Evolutionary conservation across 2,113 vertebrate genomes (phyloP), one percentile per base, ranked within the genome.

Genomic region (Cyprinodon variegatus): DNA sequence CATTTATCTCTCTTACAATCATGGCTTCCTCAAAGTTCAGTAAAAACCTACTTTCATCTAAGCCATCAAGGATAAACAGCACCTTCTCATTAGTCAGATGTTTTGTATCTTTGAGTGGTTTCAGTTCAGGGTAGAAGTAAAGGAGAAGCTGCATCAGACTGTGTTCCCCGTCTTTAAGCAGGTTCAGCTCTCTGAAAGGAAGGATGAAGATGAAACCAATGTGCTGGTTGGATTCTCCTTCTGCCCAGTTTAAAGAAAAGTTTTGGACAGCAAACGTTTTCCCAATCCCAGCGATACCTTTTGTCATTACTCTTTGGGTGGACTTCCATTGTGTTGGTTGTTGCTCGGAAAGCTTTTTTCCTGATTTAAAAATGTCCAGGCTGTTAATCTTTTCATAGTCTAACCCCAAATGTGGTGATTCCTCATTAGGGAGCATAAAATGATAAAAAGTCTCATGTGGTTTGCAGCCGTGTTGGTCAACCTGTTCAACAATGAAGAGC

Each of bases 181-280:
- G 29, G 68, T 78, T 83, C 41, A 83, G 74, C 61, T 86, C 84
- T 65, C 84, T 70, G 48, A 86, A 77, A 36, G 77, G 76, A 57
- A 83, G 61, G 22, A 68, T 45, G 15, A 72, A 77, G 59, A 82
- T 65, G 43, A 86, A 63, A 11, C 66, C 63, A 72, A 72, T 78
- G 63, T 61, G 6, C 53, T 78, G 76, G 53, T 78, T 71, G 62
- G n/a, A 50, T 43, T 78, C 72, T 61, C 64, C 45, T 4, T 68
- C 63, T 41, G 76, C 76, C 76, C 76, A 78, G 14, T 0, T 41
- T 3, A 72, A 0, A 29, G 76, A 9, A 39, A 78, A 78, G n/a
- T 57, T 78, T 62, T 78, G 76, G 43, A 72, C 63, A 1, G 9
- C 22, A 13, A 78, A 0, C 0, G 76, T 78, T 43, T 78, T 78